These are phyloP conservation scores for Amphipyra berbera DNA, from an alignment of 2,888 invertebrate species.

Conservation along the genomic window DNA sequence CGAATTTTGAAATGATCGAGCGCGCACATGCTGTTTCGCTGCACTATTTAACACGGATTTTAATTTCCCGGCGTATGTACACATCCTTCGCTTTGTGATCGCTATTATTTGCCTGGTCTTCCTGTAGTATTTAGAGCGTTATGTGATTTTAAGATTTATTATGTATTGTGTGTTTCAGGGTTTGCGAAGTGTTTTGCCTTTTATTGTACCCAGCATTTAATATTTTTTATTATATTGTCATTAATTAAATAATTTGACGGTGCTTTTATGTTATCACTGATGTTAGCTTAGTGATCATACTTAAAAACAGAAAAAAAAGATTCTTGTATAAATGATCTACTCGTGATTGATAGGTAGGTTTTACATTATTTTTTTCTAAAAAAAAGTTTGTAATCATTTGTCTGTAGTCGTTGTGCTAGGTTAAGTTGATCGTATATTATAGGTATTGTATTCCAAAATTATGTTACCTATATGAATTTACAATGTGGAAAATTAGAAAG, in stretches of 20 bases:
- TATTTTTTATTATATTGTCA: conserved; percentile 53
- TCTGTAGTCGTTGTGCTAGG: conserved; percentile 63
- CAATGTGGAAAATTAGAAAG: conserved; percentile 39
- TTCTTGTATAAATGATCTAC: conserved; percentile 60
- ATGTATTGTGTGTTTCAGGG: conserved; percentile 63
- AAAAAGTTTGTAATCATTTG: conserved; percentile 54
- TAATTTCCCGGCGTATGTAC: conserved; percentile 48
- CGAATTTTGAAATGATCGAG: conserved; percentile 31
- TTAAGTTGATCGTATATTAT: conserved; percentile 59
- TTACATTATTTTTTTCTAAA: conserved; percentile 46
- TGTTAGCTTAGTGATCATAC: conserved; percentile 54
- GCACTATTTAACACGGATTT: conserved; percentile 42
- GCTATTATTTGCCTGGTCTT: conserved; percentile 74
- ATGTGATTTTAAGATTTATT: conserved; percentile 45
- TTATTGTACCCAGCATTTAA: conserved; percentile 73
- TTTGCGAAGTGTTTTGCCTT: conserved; percentile 77
- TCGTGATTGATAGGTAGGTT: conserved; percentile 60
- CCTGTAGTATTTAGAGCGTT: conserved; percentile 60
- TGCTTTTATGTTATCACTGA: conserved; percentile 69
- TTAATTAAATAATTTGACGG: conserved; percentile 62
- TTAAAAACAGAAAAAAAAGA: conserved; percentile 37
- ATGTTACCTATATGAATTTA: conserved; percentile 41
- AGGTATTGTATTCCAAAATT: conserved; percentile 57
- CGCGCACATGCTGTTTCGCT: conserved; percentile 21
- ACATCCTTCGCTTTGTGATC: conserved; percentile 72